These are phyloP conservation scores for Hiodon alosoides DNA, from an alignment of 2,113 vertebrate species.

Conservation along the genomic window DNA sequence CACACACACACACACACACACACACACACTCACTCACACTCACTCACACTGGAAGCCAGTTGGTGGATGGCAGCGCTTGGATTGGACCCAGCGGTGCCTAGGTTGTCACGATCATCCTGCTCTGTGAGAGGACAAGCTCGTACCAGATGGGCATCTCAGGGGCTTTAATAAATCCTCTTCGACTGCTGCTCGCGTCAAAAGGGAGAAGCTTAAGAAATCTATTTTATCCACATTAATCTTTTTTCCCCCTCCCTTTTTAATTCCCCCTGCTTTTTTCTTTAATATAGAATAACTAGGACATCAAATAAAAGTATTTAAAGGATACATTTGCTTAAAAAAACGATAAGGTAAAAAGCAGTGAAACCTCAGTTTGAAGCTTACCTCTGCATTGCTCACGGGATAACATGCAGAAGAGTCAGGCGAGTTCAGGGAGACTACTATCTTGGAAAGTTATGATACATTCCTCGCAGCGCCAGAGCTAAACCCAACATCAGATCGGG, in stretches of 20 bases:
- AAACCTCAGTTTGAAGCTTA: background rate
- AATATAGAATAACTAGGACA: conserved; percentile 34
- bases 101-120: conserved; percentile 29
- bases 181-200: conserved; percentile 44
- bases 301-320: conserved; percentile 30
- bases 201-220: conserved; percentile 60
- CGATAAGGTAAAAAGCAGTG: background rate
- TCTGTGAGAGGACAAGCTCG: conserved; percentile 36
- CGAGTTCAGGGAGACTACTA: background rate
- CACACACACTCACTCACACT: conserved; percentile 19
- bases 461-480: conserved; percentile 30
- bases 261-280: conserved; percentile 37
- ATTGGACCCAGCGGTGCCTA: conserved; percentile 18
- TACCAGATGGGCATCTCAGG: conserved; percentile 48
- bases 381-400: background rate
- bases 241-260: conserved; percentile 47
- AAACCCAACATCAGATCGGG: conserved; percentile 41
- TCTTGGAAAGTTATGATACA: conserved; percentile 45
- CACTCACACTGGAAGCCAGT: conserved; percentile 24
- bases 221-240: conserved; percentile 55
- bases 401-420: background rate
- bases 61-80: conserved; percentile 26
- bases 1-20: conserved; percentile 5
- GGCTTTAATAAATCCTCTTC: conserved; percentile 54
- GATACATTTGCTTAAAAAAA: conserved; percentile 6